A percentile compares a stretch with the other conserved stretches of the same genome.
phyloP scores from a whole-genome alignment of 2,797 vertebrate genomes.

The Mus minutoides region DNA sequence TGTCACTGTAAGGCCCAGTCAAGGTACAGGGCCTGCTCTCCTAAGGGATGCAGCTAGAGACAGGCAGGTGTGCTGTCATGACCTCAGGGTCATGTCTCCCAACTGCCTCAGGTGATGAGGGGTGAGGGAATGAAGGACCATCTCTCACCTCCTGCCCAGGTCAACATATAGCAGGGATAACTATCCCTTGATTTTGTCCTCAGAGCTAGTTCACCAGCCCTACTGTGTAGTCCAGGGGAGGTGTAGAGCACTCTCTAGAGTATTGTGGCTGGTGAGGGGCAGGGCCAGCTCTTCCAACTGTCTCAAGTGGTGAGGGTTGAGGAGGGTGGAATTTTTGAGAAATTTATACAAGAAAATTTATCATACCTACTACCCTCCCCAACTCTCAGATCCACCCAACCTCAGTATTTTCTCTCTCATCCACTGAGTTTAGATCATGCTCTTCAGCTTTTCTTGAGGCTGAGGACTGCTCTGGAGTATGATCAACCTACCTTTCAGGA shows the following conservation, averaged over 20 bases:
- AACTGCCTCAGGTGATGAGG: not conserved
- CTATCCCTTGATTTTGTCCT: not conserved
- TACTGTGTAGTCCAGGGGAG: not conserved
- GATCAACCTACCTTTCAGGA: too few relatives aligned
- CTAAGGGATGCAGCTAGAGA: not conserved
- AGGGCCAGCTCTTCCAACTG: not conserved
- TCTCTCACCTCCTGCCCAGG: not conserved
- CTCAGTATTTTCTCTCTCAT: too few relatives aligned
- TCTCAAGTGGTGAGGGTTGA: not conserved
- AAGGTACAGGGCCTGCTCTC: not conserved
- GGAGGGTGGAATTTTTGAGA: not conserved
- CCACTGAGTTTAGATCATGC: not conserved
- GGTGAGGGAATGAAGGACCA: not conserved
- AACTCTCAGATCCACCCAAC: not conserved
- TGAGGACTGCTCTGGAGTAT: not conserved
- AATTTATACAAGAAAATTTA: not conserved
- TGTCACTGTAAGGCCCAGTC: too few relatives aligned
- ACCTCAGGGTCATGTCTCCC: not conserved
- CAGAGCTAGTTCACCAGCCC: not conserved
- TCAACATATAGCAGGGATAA: not conserved
- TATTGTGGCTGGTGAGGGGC: not conserved
- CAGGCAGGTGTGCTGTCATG: too few relatives aligned
- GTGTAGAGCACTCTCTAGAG: not conserved
- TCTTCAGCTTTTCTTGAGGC: not conserved
- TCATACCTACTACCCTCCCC: not conserved